Conservation (phyloP, 2,888 invertebrate genomes). For the Argyra leucocephala region DNA sequence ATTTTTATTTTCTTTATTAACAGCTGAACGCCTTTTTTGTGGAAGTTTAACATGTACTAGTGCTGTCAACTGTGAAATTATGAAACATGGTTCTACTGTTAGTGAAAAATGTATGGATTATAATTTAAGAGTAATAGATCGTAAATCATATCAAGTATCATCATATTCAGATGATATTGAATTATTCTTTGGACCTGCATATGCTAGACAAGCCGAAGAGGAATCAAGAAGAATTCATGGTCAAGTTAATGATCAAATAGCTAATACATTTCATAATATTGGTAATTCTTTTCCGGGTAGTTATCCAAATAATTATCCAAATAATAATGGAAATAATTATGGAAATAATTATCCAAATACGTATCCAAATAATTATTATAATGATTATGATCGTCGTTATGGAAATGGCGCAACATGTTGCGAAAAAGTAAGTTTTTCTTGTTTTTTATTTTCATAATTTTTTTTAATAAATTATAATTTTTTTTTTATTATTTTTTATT, state of each 20-base stretch:
- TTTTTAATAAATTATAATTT: too few species aligned
- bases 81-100: neutral
- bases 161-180: neutral
- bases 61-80: neutral
- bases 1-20: neutral
- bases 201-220: neutral
- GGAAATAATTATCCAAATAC: too few species aligned
- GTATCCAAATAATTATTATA: too few species aligned
- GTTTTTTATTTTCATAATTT: too few species aligned
- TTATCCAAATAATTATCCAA: too few species aligned
- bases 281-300: too few species aligned
- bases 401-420: too few species aligned
- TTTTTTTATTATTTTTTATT: too few species aligned
- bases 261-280: neutral
- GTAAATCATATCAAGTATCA: neutral
- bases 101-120: neutral
- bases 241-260: neutral
- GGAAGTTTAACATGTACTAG: neutral
- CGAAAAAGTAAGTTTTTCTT: too few species aligned
- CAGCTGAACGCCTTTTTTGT: neutral
- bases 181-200: neutral
- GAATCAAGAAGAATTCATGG: neutral
- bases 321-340: too few species aligned
- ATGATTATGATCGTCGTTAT: too few species aligned
- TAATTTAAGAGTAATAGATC: neutral